phyloP scores from a whole-genome alignment of 2,797 vertebrate genomes.

The Pteronotus mesoamericanus region DNA sequence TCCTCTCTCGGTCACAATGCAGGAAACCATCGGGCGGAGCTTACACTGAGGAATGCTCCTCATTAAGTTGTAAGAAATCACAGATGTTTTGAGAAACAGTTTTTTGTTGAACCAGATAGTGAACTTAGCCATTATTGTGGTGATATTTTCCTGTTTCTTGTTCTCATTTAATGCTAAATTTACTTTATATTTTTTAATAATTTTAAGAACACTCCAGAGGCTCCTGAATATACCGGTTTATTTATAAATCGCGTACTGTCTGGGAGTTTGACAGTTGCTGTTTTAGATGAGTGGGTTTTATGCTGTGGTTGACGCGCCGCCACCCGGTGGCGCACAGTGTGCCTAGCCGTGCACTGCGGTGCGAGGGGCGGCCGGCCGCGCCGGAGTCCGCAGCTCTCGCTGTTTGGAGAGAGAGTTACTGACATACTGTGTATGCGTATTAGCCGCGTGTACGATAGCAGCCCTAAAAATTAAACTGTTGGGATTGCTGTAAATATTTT shows the following conservation, averaged over 20 bases:
- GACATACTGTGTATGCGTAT: constrained; percentile 64
- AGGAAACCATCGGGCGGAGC: neutral
- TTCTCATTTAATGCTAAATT: constrained; percentile 73
- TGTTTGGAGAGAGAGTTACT: constrained; percentile 64
- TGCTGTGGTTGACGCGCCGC: constrained; percentile 47
- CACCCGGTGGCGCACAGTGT: constrained; percentile 23
- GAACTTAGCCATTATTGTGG: constrained; percentile 68
- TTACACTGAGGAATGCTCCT: constrained; percentile 59
- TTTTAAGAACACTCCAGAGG: constrained; percentile 73
- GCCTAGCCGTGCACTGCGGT: neutral
- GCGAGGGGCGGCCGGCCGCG: too few species aligned
- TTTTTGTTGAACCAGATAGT: constrained; percentile 62
- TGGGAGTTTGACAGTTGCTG: constrained; percentile 36
- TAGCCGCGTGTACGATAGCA: constrained; percentile 27
- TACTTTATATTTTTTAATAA: constrained; percentile 65
- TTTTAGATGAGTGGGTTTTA: constrained; percentile 66
- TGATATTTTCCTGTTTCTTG: constrained; percentile 57
- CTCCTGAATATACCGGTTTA: constrained; percentile 54
- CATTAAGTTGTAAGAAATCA: constrained; percentile 59
- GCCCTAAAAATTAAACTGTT: constrained; percentile 57
- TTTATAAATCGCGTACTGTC: constrained; percentile 65
- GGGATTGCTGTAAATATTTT: constrained; percentile 73
- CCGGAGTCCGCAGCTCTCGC: constrained; percentile 35
- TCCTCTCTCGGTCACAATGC: neutral
- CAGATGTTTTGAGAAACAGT: constrained; percentile 54